phyloP scores from a whole-genome alignment of 2,797 vertebrate species.

The Capromys pilorides region DNA sequence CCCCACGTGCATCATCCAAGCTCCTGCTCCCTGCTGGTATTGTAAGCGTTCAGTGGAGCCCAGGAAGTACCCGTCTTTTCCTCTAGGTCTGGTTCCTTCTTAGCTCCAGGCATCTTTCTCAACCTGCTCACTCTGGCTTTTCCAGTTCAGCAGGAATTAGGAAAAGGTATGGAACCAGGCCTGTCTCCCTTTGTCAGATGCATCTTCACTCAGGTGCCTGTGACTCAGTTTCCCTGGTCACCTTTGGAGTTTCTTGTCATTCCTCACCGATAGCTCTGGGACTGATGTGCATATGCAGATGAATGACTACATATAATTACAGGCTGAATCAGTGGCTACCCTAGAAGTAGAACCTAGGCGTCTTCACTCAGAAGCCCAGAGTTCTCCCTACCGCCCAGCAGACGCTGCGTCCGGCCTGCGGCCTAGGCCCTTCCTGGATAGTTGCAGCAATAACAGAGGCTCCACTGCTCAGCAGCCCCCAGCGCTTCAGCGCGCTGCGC shows the following conservation, averaged over 20 bases:
- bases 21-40: neutral
- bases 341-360: slow-evolving; percentile 75
- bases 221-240: slow-evolving; percentile 75
- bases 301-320: slow-evolving; percentile 67
- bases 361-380: slow-evolving; percentile 72
- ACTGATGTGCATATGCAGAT: slow-evolving; percentile 67
- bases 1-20: neutral
- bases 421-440: slow-evolving; percentile 13
- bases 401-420: slow-evolving; percentile 59
- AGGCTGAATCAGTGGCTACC: slow-evolving; percentile 68
- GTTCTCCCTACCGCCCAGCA: neutral
- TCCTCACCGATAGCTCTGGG: neutral
- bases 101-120: slow-evolving; percentile 28
- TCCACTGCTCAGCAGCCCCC: neutral
- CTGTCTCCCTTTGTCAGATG: slow-evolving; percentile 33
- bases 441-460: neutral
- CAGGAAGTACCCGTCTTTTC: neutral
- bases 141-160: slow-evolving; percentile 74
- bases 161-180: slow-evolving; percentile 51
- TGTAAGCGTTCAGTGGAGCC: neutral
- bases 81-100: slow-evolving; percentile 16
- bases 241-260: slow-evolving; percentile 16
- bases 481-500: neutral
- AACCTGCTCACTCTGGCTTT: slow-evolving; percentile 63
- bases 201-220: slow-evolving; percentile 59